Base-by-base conservation (phyloP, 2,888 invertebrate genomes). In the Silvanus unidentatus region DNA sequence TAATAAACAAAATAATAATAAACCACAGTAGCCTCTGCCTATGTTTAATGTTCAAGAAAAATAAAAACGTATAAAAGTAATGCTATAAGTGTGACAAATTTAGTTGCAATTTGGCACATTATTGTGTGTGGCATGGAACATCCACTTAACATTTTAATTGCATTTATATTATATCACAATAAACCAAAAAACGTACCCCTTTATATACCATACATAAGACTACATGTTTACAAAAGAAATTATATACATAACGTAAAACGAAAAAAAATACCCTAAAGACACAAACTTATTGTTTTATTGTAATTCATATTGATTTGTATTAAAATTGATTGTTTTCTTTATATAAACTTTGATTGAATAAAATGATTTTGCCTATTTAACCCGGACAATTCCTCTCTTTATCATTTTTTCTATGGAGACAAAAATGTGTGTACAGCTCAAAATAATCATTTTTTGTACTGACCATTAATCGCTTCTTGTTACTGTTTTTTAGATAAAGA, bases 1-100 rank as follows among this genome's bases (percentile, higher is more conserved):
- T 49, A 40, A 52, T 50, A 53, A 46, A 54, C 47, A 51, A 47
- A 51, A 49, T 54, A 49, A 52, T 52, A 49, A 52, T 11, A 35
- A 54, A 58, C 53, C 54, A 59, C 62, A 61, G 60, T 64, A 65
- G 64, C 63, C 59, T 65, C 58, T 57, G 66, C 64, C 62, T n/a
- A n/a, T n/a, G n/a, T n/a, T n/a, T n/a, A n/a, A n/a, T n/a, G n/a
- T n/a, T n/a, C n/a, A n/a, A n/a, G n/a, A n/a, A n/a, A 28, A 9
- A 28, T 28, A 28, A 9, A 6, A 11, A 35, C 35, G 13, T 67
- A 58, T 63, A 50, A 56, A 59, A 58, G 57, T 43, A 39, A 44
- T 39, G 65, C 66, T 64, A 65, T 67, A 62, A 64, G 63, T 68
- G 68, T 67, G 63, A 64, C 58, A 9, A 10, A 9, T 35, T 35